Percentiles rank a stretch among this genome's conserved stretches.
These are phyloP conservation scores for Rhinolophus sinicus DNA, from an alignment of 2,113 vertebrate genomes.

Conservation along the genomic window DNA sequence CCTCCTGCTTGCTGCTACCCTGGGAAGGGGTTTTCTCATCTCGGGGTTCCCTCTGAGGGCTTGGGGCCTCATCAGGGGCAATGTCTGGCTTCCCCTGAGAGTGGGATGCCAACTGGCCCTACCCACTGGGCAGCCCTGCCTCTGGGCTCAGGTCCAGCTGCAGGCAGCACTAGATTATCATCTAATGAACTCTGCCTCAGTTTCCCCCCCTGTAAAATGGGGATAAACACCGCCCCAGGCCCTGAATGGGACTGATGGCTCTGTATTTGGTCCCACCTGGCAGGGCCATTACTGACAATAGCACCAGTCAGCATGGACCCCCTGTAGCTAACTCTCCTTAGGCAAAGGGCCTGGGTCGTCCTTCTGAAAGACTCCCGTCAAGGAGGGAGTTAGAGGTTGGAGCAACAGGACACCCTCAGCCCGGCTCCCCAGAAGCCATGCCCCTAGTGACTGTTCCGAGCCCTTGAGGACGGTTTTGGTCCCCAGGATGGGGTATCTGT, in stretches of 20 bases:
- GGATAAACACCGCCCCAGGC: no score
- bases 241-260: rapidly evolving
- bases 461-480: background rate
- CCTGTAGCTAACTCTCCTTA: no score
- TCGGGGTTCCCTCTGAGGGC: background rate
- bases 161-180: rapidly evolving
- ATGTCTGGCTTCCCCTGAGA: no score
- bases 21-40: background rate
- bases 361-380: background rate
- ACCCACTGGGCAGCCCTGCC: background rate
- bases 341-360: background rate
- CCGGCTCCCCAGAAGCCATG: background rate
- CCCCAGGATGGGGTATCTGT: rapidly evolving
- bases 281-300: rapidly evolving
- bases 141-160: background rate
- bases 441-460: background rate
- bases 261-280: background rate
- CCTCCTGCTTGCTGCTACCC: background rate
- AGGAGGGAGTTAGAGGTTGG: background rate
- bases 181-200: background rate
- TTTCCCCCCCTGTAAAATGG: background rate
- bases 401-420: background rate
- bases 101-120: rapidly evolving
- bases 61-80: background rate
- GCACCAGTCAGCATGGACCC: background rate